Evolutionary conservation across 1,140 invertebrate genomes (phyloP).

Genomic region (Alviniconcha marisindica): DNA sequence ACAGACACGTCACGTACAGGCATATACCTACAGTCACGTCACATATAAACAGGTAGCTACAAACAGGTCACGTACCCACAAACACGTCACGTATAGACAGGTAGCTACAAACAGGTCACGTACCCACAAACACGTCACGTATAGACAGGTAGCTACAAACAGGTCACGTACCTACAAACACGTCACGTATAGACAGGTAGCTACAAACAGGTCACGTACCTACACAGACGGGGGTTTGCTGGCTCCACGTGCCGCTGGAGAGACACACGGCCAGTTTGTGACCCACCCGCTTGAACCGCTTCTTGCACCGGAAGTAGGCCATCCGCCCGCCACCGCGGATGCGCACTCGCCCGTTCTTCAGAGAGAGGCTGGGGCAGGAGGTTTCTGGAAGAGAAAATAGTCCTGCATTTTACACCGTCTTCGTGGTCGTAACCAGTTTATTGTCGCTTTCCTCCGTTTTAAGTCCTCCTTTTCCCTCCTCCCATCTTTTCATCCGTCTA

Average conservation of each 20-base stretch:
- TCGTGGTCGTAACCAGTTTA: no score
- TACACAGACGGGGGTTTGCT: conserved; percentile 43
- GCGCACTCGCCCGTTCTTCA: conserved; percentile 38
- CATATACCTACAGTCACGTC: background rate
- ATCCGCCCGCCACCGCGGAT: conserved; percentile 33
- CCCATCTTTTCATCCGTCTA: background rate
- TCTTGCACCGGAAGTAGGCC: conserved; percentile 43
- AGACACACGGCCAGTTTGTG: conserved; percentile 44
- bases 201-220: conserved; percentile 13
- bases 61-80: background rate
- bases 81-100: background rate
- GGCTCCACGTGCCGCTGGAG: conserved; percentile 39
- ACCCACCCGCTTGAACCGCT: conserved; percentile 40
- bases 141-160: background rate
- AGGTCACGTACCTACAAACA: background rate
- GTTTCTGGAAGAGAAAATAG: conserved; percentile 12
- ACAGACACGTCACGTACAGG: background rate
- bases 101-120: background rate
- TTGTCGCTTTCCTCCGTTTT: background rate
- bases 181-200: background rate
- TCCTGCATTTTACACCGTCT: no score
- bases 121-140: background rate
- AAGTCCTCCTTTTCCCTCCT: background rate
- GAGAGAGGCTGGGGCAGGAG: background rate
- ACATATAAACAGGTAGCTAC: no score